Evolutionary conservation across 2,113 vertebrate species (phyloP), one percentile per base, ranked within the genome.

Genomic region (Megalops atlanticus): DNA sequence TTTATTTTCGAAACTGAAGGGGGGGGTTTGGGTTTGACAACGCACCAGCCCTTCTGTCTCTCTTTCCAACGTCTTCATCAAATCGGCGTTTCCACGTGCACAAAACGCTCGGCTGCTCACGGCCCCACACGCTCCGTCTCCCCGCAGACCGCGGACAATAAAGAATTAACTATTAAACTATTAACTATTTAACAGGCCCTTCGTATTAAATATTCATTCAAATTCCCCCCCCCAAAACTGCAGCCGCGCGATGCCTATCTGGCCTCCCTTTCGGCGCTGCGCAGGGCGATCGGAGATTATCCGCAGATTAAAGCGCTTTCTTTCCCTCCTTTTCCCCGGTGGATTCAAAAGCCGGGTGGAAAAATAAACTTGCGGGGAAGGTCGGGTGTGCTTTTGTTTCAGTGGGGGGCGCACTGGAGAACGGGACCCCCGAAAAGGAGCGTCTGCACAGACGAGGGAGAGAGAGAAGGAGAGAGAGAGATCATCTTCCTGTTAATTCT

Each of bases 161-260:
- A 86, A 86, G 83, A 83, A 86, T 89, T 75, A 73, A 89, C 89
- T 85, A 90, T 89, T 36, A 71, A 79, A 35, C 21, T 24, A 93
- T 92, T 89, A 94, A 94, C 83, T 92, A 94, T 92, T 92, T 86
- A 92, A 89, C 89, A 88, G 85, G 74, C 8, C 83, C 84, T 85
- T 87, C 86, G 91, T n/a, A 80, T 95, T 92, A 94, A 95, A 92
- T 90, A 93, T 93, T 93, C 83, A 95, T 91, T 87, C 86, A 83
- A 85, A 90, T 91, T 90, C 86, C 43, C 81, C 43, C 86, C 43
- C 83, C 40, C 36, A 24, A 49, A 72, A 85, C 81, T n/a, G n/a
- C n/a, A n/a, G n/a, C n/a, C 84, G 83, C 85, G 84, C 86, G 83
- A 87, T 79, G 75, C 58, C 88, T 84, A 87, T 83, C 77, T 45